Evolutionary conservation across 2,888 invertebrate genomes (phyloP), one percentile per base, ranked within the genome.

Genomic region (Ditylenchus weischeri): DNA sequence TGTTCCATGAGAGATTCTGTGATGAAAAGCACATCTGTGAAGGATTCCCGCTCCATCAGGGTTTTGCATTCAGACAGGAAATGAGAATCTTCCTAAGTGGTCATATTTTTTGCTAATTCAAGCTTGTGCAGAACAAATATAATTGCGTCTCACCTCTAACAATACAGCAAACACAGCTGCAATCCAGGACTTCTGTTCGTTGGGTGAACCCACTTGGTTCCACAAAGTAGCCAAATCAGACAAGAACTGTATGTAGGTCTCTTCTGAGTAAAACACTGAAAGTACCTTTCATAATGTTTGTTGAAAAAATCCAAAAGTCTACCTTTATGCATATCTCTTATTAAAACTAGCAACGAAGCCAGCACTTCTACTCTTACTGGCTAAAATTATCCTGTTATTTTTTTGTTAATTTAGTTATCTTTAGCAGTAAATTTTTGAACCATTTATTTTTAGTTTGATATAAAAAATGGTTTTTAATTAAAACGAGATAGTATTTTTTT

Each of bases 281-380:
- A 21, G 6, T 57, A 29, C 29, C 6, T 5, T 50, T 2, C 1
- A 19, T 50, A 50, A 29, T 2, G 29, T 29, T 29, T 29, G 29
- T 5, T 5, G 3, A 29, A 29, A 2, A 29, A 29, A 29, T 29
- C 29, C 43, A 43, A 43, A 43, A 13, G 8, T 54, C 2, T 59
- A 59, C 59, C 59, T 59, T 59, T 59, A 8, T 59, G 43, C 59
- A 59, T 59, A 59, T 59, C 36, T 59, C 59, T 21, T 2, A 35
- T 36, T 21, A 59, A 19, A 36, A 23, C 21, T 29, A 35, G 11
- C 11, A 59, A 36, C 2, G 59, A 59, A 35, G 43, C 43, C 23
- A 59, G 23, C 19, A 59, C 59, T 59, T 59, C 59, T 21, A 38
- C 43, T 59, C 59, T 23, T 3, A 59, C 43, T 4, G 43, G 59